phyloP scores from a whole-genome alignment of 1,140 invertebrate genomes.

The Gerris buenoi region DNA sequence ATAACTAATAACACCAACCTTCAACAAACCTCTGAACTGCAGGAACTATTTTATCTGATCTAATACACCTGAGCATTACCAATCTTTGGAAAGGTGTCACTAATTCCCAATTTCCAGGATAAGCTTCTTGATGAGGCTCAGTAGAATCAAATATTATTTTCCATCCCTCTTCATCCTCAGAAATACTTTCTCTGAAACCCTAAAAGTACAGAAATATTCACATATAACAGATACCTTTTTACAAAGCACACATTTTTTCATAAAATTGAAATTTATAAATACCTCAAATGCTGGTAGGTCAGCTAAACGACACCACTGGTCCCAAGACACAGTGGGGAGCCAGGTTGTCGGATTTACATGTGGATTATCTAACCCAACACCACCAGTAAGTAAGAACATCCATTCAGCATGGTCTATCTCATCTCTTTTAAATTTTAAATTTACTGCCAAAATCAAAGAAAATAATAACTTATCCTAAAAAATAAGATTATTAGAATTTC shows the following conservation, averaged over 20 bases:
- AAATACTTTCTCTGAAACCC: conserved; percentile 45
- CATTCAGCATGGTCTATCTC: conserved; percentile 56
- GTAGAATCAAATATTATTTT: conserved; percentile 53
- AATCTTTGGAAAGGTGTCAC: conserved; percentile 58
- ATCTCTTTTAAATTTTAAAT: conserved; percentile 56
- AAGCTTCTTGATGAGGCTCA: conserved; percentile 45
- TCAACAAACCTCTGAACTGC: conserved; percentile 57
- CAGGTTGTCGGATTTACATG: conserved; percentile 51
- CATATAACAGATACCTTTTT: too few species aligned
- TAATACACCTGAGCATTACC: conserved; percentile 61
- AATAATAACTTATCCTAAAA: conserved; percentile 73
- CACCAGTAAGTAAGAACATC: conserved; percentile 79
- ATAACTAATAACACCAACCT: conserved; percentile 47
- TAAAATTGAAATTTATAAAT: too few species aligned
- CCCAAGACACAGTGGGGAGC: conserved; percentile 65
- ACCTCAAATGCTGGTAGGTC: conserved; percentile 42
- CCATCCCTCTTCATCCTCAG: conserved; percentile 45
- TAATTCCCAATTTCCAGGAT: conserved; percentile 54
- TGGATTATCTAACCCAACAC: conserved; percentile 63
- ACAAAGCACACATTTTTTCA: too few species aligned
- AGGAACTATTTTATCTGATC: conserved; percentile 77
- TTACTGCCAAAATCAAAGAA: conserved; percentile 68
- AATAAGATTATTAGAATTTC: too few species aligned
- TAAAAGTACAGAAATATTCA: too few species aligned
- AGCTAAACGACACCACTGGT: conserved; percentile 59